Base-by-base conservation (phyloP, 2,888 invertebrate genomes). In the Apamea sordens region DNA sequence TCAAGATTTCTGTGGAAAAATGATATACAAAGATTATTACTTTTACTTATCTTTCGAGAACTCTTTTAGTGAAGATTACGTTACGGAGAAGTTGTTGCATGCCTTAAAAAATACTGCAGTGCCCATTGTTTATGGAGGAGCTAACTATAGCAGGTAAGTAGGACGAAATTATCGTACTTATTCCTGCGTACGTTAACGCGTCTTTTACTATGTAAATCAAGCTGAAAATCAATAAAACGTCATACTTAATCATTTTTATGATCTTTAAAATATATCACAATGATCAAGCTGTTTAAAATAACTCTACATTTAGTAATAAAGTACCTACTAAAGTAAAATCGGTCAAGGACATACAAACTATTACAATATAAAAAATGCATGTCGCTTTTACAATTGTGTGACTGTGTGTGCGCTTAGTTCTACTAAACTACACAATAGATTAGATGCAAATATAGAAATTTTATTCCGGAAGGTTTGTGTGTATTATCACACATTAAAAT, bases 71-170 rank as follows among this genome's bases (percentile, higher is more conserved):
- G 93, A 94, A 80, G 95, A 95, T 88, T 95, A 95, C 53, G 91
- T 91, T 11, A 95, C 95, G 24, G 95, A 94, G 80, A 95, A 95
- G 80, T 74, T 94, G 59, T 73, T 95, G 74, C 89, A 82, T 84
- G 93, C 95, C 11, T 88, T 94, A 80, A 90, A 93, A 73, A 89
- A 96, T 92, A 96, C 97, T 89, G 96, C 97, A 18, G 94, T 98
- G n/a, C 98, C 98, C 0, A 97, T 98, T 63, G 98, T 98, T n/a
- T 98, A 97, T 94, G 98, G 98, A 28, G 97, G 97, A 59, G 97
- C 97, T 69, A 91, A 94, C 80, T 94, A 94, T 85, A 86, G 92
- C 28, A 90, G 93, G 94, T 94, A 88, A 32, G 79, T 28, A n/a
- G 5, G 36, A 63, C 11, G 7, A 41, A 53, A 44, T 32, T 8